phyloP scores from a whole-genome alignment of 2,888 invertebrate species.

The Drosophila stalkeri region DNA sequence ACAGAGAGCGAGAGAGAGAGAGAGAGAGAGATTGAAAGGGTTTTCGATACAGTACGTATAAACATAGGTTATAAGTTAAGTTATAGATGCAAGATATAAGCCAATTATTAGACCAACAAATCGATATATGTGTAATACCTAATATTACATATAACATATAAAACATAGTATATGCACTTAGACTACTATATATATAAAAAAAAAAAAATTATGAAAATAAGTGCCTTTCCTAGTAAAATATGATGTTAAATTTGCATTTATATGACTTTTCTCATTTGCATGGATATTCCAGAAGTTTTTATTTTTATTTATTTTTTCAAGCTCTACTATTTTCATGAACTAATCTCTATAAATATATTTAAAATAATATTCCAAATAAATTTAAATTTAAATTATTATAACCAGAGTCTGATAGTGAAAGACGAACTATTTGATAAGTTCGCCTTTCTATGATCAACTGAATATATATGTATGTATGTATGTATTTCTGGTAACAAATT shows the following conservation, averaged over 20 bases:
- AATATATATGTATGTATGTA: too few relatives aligned
- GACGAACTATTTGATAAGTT: too few relatives aligned
- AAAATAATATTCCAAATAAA: background rate
- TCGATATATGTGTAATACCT: background rate
- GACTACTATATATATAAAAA: background rate
- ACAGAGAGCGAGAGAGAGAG: background rate
- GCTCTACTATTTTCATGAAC: too few relatives aligned
- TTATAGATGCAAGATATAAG: background rate
- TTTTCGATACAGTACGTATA: background rate
- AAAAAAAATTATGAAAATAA: too few relatives aligned
- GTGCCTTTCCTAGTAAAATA: too few relatives aligned
- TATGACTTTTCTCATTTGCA: too few relatives aligned
- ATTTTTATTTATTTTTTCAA: too few relatives aligned
- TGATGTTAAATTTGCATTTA: too few relatives aligned
- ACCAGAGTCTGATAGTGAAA: background rate
- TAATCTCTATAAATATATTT: background rate
- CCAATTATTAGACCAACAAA: background rate
- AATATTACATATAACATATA: too few relatives aligned
- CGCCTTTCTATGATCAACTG: too few relatives aligned
- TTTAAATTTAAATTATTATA: background rate
- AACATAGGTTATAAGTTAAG: background rate
- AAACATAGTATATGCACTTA: background rate
- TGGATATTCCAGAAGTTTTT: too few relatives aligned
- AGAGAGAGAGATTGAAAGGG: background rate
- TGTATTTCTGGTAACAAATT: background rate